A percentile compares a stretch with the other conserved stretches of the same genome.
phyloP scores from a whole-genome alignment of 1,140 invertebrate species.

The Monochamus saltuarius region DNA sequence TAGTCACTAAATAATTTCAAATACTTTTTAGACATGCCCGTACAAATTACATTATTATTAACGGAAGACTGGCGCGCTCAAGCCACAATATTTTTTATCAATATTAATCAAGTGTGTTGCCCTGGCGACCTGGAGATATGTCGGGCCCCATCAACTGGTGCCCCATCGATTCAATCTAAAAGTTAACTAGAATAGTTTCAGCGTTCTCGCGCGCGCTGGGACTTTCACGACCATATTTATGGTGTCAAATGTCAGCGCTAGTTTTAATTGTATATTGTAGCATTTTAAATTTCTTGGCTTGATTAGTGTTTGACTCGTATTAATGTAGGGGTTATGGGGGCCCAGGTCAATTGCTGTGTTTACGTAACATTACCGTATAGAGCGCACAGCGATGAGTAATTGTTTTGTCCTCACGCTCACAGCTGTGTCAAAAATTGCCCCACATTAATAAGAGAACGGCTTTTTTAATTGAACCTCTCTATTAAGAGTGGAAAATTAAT shows the following conservation, averaged over 20 bases:
- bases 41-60: too few species aligned
- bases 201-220: neutral
- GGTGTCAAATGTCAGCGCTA: conserved; percentile 36
- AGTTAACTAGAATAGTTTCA: too few species aligned
- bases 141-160: too few species aligned
- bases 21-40: too few species aligned
- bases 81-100: too few species aligned
- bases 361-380: conserved; percentile 40
- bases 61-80: too few species aligned
- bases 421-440: conserved; percentile 35
- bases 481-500: conserved; percentile 6
- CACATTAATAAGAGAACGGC: conserved; percentile 23
- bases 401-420: conserved; percentile 28
- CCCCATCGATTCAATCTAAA: too few species aligned
- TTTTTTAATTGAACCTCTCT: conserved; percentile 21
- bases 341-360: conserved; percentile 41
- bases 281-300: conserved; percentile 26
- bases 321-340: conserved; percentile 41
- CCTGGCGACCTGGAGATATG: too few species aligned
- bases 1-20: too few species aligned
- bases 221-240: conserved; percentile 8
- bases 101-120: too few species aligned
- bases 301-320: conserved; percentile 38
- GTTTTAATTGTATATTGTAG: conserved; percentile 25
- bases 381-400: conserved; percentile 27